A percentile compares a stretch with the other conserved stretches of the same genome.
Conservation (phyloP, 2,797 vertebrate genomes). For the Orientallactaga sibirica region DNA sequence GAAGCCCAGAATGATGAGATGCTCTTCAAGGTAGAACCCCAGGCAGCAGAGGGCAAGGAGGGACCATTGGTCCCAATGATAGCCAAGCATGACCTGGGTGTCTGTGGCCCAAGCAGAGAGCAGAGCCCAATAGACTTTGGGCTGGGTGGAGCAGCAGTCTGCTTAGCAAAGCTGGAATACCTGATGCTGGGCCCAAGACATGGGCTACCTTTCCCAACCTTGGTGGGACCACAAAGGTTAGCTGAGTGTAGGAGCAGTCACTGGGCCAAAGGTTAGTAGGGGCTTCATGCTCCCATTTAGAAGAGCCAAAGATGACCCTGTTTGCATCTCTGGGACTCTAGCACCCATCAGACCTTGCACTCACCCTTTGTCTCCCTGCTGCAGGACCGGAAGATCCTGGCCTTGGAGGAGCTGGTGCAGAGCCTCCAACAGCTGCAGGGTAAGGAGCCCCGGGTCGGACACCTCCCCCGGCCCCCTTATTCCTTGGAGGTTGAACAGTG, state of each 20-base stretch:
- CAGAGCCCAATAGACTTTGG: background rate
- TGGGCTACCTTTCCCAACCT: background rate
- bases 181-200: too few relatives aligned
- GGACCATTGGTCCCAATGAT: background rate
- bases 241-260: background rate
- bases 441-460: constrained; percentile 70
- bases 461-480: background rate
- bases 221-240: background rate
- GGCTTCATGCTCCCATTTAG: background rate
- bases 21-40: constrained; percentile 88
- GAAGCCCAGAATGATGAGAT: constrained; percentile 89
- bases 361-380: constrained; percentile 61
- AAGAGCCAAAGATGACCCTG: background rate
- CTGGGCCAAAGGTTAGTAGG: background rate
- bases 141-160: background rate
- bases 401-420: constrained; percentile 89
- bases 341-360: background rate
- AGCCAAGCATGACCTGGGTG: background rate
- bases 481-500: background rate
- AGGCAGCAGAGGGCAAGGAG: background rate
- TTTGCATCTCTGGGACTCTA: background rate
- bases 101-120: background rate
- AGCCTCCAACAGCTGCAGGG: constrained; percentile 86
- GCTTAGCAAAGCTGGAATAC: background rate
- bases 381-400: constrained; percentile 91